phyloP scores from a whole-genome alignment of 2,888 invertebrate species.

The Athalia circularis region DNA sequence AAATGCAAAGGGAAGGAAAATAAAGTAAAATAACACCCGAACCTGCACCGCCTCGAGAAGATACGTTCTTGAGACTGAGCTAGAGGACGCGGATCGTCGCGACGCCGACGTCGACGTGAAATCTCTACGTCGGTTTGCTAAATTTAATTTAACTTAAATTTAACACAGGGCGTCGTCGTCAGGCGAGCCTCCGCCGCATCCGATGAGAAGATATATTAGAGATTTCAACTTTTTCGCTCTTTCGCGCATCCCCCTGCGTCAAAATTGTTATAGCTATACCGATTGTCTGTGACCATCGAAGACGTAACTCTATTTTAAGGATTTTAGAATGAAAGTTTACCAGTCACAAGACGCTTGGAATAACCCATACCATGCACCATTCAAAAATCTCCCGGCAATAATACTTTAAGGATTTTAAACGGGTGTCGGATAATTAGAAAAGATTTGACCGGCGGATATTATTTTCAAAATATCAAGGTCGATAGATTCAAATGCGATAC shows the following conservation, averaged over 20 bases:
- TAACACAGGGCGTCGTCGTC: constrained; percentile 62
- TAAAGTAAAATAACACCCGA: constrained; percentile 51
- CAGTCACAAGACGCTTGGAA: no score
- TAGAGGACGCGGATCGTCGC: constrained; percentile 69
- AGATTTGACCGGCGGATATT: no score
- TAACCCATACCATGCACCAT: no score
- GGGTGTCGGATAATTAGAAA: no score
- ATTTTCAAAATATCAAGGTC: no score
- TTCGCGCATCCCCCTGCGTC: background rate
- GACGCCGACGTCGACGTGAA: constrained; percentile 64
- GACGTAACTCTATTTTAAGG: no score
- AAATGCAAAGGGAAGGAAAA: constrained; percentile 13
- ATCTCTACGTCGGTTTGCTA: constrained; percentile 61
- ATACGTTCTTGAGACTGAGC: constrained; percentile 73
- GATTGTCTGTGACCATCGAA: no score
- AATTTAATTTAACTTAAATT: constrained; percentile 74
- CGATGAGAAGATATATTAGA: constrained; percentile 15
- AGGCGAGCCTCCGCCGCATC: constrained; percentile 45
- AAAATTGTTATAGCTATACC: no score
- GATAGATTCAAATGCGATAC: no score
- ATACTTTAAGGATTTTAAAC: no score
- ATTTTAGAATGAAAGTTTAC: no score
- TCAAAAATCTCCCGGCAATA: no score
- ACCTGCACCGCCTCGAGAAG: constrained; percentile 63
- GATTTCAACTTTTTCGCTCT: constrained; percentile 33